Base-by-base conservation (phyloP, 2,888 invertebrate species). In the Drosophila nigricruria region DNA sequence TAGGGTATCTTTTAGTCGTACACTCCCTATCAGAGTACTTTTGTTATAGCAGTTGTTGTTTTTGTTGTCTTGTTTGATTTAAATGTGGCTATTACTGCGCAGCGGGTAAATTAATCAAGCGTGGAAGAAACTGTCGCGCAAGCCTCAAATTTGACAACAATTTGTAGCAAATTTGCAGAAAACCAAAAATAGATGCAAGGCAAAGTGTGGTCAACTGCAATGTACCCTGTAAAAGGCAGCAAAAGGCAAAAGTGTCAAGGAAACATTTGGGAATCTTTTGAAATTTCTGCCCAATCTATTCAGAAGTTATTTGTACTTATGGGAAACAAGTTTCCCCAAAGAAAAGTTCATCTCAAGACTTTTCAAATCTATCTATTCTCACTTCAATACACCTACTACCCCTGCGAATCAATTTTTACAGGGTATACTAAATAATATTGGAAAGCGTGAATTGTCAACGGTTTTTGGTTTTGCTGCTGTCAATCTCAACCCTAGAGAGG, bases 31-130 rank as follows among this genome's bases (percentile, higher is more conserved):
- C 3, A 0, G 18, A 8, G 3, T 18, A 18, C 53, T 23, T 14
- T 36, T 38, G 16, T 16, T 23, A 32, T 56, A 52, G 1, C 5
- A 18, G 16, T 42, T 45, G 27, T 40, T 66, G 32, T 50, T 23
- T 14, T 25, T 50, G 40, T 45, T 42, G 53, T 47, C 63, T 47
- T 49, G 50, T 43, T 65, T 50, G 50, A 43, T 64, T 63, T 63
- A 50, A 57, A 42, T 69, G 64, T 45, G 66, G 66, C 61, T 42
- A 87, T 86, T 83, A 82, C 78, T 84, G 78, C 84, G 84, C 78
- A 88, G 86, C 79, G 73, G 61, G 73, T 67, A 75, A 86, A 88
- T 90, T 88, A 86, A 90, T 88, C 88, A 88, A 83, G 84, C 89
- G 75, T 80, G 73, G 56, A 80, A 68, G 72, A 76, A 65, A 52